A percentile compares a stretch with the other conserved stretches of the same genome.
Conservation (phyloP, 2,888 invertebrate genomes). For the Stictocephala bisonia region DNA sequence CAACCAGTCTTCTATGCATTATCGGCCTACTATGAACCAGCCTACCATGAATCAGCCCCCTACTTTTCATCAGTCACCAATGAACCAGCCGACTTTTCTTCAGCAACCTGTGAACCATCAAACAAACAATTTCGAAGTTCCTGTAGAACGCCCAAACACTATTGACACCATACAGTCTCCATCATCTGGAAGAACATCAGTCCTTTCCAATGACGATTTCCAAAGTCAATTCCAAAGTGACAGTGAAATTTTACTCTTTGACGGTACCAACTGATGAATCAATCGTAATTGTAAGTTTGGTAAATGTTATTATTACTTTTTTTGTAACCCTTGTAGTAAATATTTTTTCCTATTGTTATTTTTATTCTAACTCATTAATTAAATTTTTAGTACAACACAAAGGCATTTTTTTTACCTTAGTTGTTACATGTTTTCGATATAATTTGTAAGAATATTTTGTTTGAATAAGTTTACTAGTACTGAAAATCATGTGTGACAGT, state of each 20-base stretch:
- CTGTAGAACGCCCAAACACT: constrained; percentile 26
- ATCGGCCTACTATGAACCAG: constrained; percentile 30
- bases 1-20: constrained; percentile 32
- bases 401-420: constrained; percentile 25
- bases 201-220: constrained; percentile 19
- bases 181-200: constrained; percentile 36
- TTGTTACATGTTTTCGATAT: not conserved
- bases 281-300: constrained; percentile 18
- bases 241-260: constrained; percentile 20
- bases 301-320: not conserved
- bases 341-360: no score
- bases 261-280: constrained; percentile 15
- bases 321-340: constrained; percentile 19
- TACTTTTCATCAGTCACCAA: no score
- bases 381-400: constrained; percentile 2
- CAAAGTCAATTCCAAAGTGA: constrained; percentile 33
- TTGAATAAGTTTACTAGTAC: no score
- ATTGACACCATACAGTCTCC: constrained; percentile 25
- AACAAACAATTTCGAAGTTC: constrained; percentile 22
- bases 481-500: constrained; percentile 27
- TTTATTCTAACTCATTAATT: no score
- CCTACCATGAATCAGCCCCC: not conserved
- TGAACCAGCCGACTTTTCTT: constrained; percentile 10
- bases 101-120: constrained; percentile 29
- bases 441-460: no score